These are phyloP conservation scores for Drosophila sp. DNA, from an alignment of 1,140 invertebrate genomes.

Conservation along the genomic window DNA sequence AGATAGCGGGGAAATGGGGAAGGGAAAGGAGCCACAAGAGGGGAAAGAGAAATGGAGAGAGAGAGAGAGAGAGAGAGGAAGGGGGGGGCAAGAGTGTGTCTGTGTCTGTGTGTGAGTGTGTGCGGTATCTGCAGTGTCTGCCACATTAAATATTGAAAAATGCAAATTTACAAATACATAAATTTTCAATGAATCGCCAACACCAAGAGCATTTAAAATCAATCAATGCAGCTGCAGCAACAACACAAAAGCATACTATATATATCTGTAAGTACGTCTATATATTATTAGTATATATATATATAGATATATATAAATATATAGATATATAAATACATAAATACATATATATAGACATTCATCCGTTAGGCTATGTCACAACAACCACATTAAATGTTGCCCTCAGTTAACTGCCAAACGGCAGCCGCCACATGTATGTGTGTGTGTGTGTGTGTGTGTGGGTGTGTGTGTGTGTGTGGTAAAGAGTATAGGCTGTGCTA, in stretches of 20 bases:
- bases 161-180: conserved; percentile 78
- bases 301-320: background rate
- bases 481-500: conserved; percentile 19
- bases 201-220: conserved; percentile 79
- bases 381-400: conserved; percentile 39
- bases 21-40: background rate
- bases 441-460: conserved; percentile 1
- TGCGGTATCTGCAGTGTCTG: conserved; percentile 37
- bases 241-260: conserved; percentile 20
- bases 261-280: conserved; percentile 22
- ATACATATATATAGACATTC: conserved; percentile 7
- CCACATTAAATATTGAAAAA: conserved; percentile 76
- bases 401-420: conserved; percentile 13
- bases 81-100: too few relatives aligned
- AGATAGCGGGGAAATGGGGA: background rate
- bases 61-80: too few relatives aligned
- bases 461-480: conserved; percentile 8
- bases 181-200: conserved; percentile 73
- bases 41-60: background rate
- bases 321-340: background rate
- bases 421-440: conserved; percentile 2
- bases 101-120: background rate
- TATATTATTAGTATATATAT: conserved; percentile 8
- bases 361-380: conserved; percentile 34
- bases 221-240: conserved; percentile 60